These are phyloP conservation scores for Varanus komodoensis DNA, from an alignment of 2,113 vertebrate species.

Conservation along the genomic window DNA sequence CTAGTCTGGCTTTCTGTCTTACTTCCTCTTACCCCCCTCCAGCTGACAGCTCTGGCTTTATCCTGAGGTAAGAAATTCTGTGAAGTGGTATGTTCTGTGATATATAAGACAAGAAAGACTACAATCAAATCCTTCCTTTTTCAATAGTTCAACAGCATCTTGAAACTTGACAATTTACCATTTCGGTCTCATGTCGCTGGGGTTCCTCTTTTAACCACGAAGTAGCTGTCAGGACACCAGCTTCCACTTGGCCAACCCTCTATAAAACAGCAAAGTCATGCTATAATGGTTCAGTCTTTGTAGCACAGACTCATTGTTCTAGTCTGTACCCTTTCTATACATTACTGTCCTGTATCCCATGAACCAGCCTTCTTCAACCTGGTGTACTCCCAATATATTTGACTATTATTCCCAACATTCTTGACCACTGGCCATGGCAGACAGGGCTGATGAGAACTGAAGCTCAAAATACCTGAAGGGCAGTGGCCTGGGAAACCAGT, in stretches of 20 bases:
- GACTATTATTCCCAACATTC: no score
- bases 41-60: background rate
- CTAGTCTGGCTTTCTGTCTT: background rate
- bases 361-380: no score
- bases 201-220: constrained; percentile 79
- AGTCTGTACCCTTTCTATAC: background rate
- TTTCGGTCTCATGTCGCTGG: constrained; percentile 40
- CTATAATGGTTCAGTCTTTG: background rate
- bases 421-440: no score
- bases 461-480: no score
- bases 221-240: constrained; percentile 86
- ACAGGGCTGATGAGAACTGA: no score
- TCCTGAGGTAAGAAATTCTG: background rate
- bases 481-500: no score
- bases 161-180: constrained; percentile 77
- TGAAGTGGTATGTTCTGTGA: background rate
- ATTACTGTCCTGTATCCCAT: background rate
- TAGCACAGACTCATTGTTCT: background rate
- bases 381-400: no score
- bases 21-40: background rate
- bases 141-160: constrained; percentile 8
- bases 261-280: constrained; percentile 59
- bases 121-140: constrained; percentile 73
- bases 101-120: background rate
- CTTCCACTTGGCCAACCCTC: constrained; percentile 93